These are phyloP conservation scores for Sinopyrophorus schimmeli DNA, from an alignment of 2,888 invertebrate species.

Conservation along the genomic window DNA sequence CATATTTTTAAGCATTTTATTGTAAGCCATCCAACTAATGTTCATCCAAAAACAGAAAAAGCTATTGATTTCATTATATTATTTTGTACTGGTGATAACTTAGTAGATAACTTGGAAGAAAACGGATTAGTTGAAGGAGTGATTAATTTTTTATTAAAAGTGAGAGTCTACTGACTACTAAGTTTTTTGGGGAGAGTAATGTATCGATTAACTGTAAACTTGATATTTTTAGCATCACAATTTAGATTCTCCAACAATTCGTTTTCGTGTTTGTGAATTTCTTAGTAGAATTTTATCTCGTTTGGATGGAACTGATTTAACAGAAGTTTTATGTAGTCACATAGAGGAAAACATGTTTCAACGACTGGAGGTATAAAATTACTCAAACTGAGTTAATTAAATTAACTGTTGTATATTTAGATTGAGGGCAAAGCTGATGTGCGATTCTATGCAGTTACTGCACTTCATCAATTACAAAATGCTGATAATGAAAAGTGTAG, in stretches of 20 bases:
- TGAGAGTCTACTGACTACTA: too few relatives aligned
- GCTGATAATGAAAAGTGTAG: conserved; percentile 74
- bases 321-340: conserved; percentile 74
- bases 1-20: too few relatives aligned
- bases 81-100: conserved; percentile 21
- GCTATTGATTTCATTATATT: conserved; percentile 23
- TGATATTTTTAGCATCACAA: conserved; percentile 52
- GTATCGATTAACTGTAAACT: background rate
- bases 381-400: too few relatives aligned
- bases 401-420: too few relatives aligned
- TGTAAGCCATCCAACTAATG: background rate
- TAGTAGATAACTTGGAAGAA: conserved; percentile 7
- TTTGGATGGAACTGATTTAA: conserved; percentile 71
- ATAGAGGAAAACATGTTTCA: conserved; percentile 71
- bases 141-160: conserved; percentile 66
- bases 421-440: conserved; percentile 76
- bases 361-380: conserved; percentile 57
- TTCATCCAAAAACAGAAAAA: conserved; percentile 26
- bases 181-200: background rate
- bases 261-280: conserved; percentile 78
- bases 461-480: conserved; percentile 79
- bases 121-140: conserved; percentile 61
- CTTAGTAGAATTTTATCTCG: conserved; percentile 74
- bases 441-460: conserved; percentile 77
- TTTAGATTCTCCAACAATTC: conserved; percentile 60